Evolutionary conservation across 2,888 invertebrate genomes (phyloP), one percentile per base, ranked within the genome.

Genomic region (Papilio protenor): DNA sequence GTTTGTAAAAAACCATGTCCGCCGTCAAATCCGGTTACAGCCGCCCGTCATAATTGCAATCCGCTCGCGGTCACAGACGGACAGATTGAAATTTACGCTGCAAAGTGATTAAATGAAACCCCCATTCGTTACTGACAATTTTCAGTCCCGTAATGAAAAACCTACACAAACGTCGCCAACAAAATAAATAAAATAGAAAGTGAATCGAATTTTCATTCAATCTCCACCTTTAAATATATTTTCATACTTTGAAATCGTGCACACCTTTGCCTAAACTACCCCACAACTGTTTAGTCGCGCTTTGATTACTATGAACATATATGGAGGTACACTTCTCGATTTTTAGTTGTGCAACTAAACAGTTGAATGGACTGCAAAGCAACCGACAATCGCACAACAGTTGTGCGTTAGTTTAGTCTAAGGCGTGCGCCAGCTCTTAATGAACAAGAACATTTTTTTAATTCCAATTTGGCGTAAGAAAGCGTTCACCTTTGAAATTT

Each of bases 51-150:
- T 89, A 89, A 88, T 88, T 90, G 88, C 87, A 87, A 87, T 84
- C 81, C 82, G 88, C 91, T 86, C 77, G 85, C 86, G 89, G 92
- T 83, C 83, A 88, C 89, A 88, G 90, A 88, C 90, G 82, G 87
- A 85, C 88, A 86, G 86, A 90, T 90, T 90, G 87, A 86, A 89
- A 90, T 88, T 89, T 84, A 84, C 83, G 81, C 82, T 40, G 78
- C 79, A 80, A 79, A 78, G 66, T 78, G 73, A 78, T 78, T 78
- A 75, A 78, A 75, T 74, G 74, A 72, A 78, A 78, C 45, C 73
- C 64, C 66, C 66, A 77, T 77, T 73, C 76, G 72, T 64, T 72
- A 40, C 47, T 11, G 61, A 72, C 76, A 33, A 72, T 61, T 76
- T 64, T 49, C 21, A n/a, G 6, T 27, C 45, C 45, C 76, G 18